Conservation (phyloP, 1,140 invertebrate genomes). For the Drosophila watanabei region DNA sequence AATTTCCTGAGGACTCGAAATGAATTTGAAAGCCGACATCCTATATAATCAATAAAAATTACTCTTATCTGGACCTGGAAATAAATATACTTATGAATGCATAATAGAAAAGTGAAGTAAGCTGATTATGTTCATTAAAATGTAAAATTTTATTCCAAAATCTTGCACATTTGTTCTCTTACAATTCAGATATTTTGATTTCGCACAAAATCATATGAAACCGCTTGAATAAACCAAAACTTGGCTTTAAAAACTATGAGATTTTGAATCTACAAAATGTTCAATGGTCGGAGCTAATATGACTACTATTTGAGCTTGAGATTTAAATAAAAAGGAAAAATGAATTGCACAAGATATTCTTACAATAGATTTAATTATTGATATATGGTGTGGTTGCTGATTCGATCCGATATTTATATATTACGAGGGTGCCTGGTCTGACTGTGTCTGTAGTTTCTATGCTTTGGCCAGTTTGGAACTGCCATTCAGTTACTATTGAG, state of each 20-base stretch:
- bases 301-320: constrained; percentile 27
- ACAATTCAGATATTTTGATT: constrained; percentile 43
- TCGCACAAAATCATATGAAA: constrained; percentile 20
- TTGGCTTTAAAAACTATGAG: constrained; percentile 41
- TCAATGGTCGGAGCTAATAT: constrained; percentile 38
- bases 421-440: constrained; percentile 52
- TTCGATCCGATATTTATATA: constrained; percentile 34
- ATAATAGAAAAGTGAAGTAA: not conserved
- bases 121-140: constrained; percentile 36
- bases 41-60: constrained; percentile 6
- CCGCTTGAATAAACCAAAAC: constrained; percentile 4
- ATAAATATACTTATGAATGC: not conserved
- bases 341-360: constrained; percentile 75
- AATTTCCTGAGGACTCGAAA: constrained; percentile 26
- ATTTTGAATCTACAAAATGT: constrained; percentile 63
- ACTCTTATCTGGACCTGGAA: constrained; percentile 5
- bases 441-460: constrained; percentile 83
- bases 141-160: constrained; percentile 76
- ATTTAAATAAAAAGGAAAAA: constrained; percentile 23
- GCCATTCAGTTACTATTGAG: constrained; percentile 79
- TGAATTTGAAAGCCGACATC: not conserved
- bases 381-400: constrained; percentile 33
- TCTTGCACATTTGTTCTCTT: constrained; percentile 45
- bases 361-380: constrained; percentile 58
- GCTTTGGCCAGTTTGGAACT: constrained; percentile 70